phyloP scores from a whole-genome alignment of 2,888 invertebrate species.

The Arrhopalites spinosus region DNA sequence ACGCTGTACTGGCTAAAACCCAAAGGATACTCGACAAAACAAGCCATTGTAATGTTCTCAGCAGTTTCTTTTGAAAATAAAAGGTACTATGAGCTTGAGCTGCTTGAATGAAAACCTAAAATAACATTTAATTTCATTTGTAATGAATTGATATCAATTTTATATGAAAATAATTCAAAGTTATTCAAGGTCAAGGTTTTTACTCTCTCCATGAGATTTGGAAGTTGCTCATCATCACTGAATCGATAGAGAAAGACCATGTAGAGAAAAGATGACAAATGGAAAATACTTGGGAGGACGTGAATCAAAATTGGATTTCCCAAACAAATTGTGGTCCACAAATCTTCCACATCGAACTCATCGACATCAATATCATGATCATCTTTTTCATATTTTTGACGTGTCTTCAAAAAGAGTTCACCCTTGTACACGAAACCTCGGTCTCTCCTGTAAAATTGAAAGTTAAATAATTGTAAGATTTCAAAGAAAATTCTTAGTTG shows the following conservation, averaged over 20 bases:
- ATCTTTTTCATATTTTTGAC: no score
- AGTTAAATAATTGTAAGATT: no score
- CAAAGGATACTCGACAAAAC: slow-evolving; percentile 71
- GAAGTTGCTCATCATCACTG: slow-evolving; percentile 79
- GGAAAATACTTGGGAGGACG: slow-evolving; percentile 73
- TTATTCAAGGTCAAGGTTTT: no score
- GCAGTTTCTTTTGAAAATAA: slow-evolving; percentile 70
- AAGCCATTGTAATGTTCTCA: slow-evolving; percentile 74
- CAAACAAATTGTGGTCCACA: slow-evolving; percentile 64
- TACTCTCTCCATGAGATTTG: slow-evolving; percentile 81
- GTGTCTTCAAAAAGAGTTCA: slow-evolving; percentile 49
- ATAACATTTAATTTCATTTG: slow-evolving; percentile 34
- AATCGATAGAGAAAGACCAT: slow-evolving; percentile 72
- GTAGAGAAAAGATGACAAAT: slow-evolving; percentile 74
- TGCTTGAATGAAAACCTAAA: slow-evolving; percentile 73
- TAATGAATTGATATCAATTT: background rate
- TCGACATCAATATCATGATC: background rate
- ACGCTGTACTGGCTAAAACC: slow-evolving; percentile 70
- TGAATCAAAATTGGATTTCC: slow-evolving; percentile 75
- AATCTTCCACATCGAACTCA: background rate
- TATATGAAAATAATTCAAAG: no score
- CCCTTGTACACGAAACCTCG: slow-evolving; percentile 72
- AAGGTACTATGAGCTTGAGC: slow-evolving; percentile 71
- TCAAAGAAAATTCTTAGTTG: background rate
- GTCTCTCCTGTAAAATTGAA: no score